A percentile compares a stretch with the other conserved stretches of the same genome.
Conservation (phyloP, 2,888 invertebrate genomes). For the Eilema griseolum region DNA sequence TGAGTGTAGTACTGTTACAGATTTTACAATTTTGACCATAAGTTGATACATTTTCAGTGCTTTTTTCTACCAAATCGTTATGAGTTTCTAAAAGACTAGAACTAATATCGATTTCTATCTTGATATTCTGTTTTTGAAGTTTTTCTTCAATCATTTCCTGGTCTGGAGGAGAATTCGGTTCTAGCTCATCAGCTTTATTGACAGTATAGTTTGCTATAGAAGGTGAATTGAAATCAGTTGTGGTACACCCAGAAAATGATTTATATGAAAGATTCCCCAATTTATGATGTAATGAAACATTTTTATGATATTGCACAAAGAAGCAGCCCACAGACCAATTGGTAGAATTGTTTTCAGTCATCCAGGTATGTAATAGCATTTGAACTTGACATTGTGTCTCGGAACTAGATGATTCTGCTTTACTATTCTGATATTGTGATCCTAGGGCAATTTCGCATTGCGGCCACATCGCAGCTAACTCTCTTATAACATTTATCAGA, state of each 20-base stretch:
- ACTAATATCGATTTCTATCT: constrained; percentile 5
- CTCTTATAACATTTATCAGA: neutral
- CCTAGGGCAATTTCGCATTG: constrained; percentile 5
- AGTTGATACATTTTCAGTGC: neutral
- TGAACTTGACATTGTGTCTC: constrained; percentile 7
- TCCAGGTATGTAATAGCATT: constrained; percentile 17
- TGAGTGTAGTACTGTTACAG: constrained; percentile 1
- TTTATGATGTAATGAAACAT: neutral
- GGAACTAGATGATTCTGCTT: neutral
- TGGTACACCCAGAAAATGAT: constrained; percentile 11
- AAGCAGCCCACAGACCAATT: constrained; percentile 27
- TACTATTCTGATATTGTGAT: neutral
- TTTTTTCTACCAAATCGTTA: neutral
- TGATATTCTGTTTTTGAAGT: neutral
- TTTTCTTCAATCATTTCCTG: neutral
- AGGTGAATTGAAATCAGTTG: neutral
- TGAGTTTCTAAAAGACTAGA: neutral
- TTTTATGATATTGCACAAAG: constrained; percentile 20
- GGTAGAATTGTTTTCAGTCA: constrained; percentile 18
- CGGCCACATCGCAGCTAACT: constrained; percentile 18
- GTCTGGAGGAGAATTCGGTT: neutral
- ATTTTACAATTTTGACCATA: constrained; percentile 9
- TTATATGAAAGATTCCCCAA: constrained; percentile 15
- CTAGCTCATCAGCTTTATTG: neutral
- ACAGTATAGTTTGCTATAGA: neutral